Percentiles rank a stretch among this genome's conserved stretches.
phyloP scores from a whole-genome alignment of 2,113 vertebrate genomes.

The Sphaerodactylus townsendi region DNA sequence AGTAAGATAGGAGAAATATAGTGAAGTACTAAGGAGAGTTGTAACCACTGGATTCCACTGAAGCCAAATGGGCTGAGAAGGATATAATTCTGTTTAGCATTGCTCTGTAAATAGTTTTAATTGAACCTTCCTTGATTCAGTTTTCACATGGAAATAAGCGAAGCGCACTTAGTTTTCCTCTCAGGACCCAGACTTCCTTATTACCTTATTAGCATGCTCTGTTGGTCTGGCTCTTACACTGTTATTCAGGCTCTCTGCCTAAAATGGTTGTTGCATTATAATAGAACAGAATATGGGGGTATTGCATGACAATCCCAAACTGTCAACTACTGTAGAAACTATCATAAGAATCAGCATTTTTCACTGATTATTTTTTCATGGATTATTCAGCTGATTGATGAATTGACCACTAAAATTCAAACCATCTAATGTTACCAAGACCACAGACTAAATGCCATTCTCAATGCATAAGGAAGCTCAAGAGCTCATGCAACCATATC shows the following conservation, averaged over 20 bases:
- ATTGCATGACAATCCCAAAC: neutral
- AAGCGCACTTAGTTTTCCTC: neutral
- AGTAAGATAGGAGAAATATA: too few species aligned
- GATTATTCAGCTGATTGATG: neutral
- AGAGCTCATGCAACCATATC: constrained; percentile 23
- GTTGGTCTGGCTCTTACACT: neutral
- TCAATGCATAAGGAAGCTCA: neutral
- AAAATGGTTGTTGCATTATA: neutral
- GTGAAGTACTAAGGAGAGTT: too few species aligned
- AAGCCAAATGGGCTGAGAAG: too few species aligned
- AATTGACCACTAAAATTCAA: neutral
- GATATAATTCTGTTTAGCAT: too few species aligned
- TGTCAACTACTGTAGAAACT: neutral
- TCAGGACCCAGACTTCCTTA: neutral
- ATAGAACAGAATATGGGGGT: neutral
- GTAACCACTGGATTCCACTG: too few species aligned
- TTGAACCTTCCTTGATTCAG: neutral
- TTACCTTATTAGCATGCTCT: neutral
- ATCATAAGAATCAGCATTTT: neutral
- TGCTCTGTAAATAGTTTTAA: too few species aligned
- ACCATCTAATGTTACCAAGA: neutral
- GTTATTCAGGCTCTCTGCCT: neutral
- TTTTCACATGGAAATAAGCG: neutral
- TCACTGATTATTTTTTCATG: neutral
- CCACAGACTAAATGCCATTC: neutral